Evolutionary conservation across 2,113 vertebrate genomes (phyloP).

Genomic region (Meleagris gallopavo): DNA sequence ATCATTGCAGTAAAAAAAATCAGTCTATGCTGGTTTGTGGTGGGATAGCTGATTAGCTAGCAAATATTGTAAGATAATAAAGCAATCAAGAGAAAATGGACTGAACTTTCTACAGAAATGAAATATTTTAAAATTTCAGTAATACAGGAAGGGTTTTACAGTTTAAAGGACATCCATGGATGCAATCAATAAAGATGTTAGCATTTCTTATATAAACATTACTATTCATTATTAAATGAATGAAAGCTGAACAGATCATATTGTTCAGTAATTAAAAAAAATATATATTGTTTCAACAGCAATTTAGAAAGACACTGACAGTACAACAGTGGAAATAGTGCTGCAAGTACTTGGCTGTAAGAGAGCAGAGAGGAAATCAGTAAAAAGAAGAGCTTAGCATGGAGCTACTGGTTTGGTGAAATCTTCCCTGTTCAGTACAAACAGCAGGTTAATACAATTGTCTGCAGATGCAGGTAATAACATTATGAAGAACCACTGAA

Average conservation of each 20-base stretch:
- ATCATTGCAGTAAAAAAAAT: neutral
- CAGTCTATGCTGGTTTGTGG: neutral
- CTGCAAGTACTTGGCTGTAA: neutral
- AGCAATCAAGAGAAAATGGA: neutral
- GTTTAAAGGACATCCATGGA: neutral
- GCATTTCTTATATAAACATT: neutral
- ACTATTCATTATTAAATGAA: too few species aligned
- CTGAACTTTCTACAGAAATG: neutral
- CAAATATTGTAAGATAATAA: neutral
- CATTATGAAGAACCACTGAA: neutral
- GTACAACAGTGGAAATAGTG: neutral
- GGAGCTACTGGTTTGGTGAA: neutral
- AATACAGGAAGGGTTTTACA: neutral
- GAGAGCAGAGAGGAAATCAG: neutral
- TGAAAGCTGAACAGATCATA: neutral
- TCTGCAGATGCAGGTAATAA: neutral
- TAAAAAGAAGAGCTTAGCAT: neutral
- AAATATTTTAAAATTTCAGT: neutral
- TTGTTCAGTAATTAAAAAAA: neutral
- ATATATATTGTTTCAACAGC: neutral
- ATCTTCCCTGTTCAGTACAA: neutral
- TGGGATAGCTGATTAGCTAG: neutral
- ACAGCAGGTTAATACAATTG: neutral
- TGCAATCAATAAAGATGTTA: neutral
- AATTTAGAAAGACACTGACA: neutral